These are phyloP conservation scores for Seira ritae DNA, from an alignment of 2,888 invertebrate genomes.

Conservation along the genomic window DNA sequence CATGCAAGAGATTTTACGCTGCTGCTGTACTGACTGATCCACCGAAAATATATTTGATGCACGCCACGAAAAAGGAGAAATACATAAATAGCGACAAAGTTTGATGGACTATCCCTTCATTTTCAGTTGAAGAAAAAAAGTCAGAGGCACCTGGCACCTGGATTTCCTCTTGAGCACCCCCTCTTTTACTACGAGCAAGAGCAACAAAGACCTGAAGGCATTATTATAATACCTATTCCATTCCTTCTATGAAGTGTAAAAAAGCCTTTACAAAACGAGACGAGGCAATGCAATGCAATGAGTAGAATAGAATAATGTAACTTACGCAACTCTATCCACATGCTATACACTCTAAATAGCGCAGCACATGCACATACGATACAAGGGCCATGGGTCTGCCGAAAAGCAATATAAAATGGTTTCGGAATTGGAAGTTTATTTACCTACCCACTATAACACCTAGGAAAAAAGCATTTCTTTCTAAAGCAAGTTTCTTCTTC, in stretches of 20 bases:
- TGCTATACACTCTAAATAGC: neutral
- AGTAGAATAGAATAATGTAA: neutral
- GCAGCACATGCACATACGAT: too few species aligned
- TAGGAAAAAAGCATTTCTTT: too few species aligned
- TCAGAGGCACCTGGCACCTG: constrained; percentile 53
- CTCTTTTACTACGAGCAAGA: constrained; percentile 23
- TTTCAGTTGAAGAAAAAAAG: constrained; percentile 6
- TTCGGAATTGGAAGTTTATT: too few species aligned
- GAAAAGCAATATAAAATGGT: too few species aligned
- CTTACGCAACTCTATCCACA: neutral
- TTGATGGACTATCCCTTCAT: constrained; percentile 34
- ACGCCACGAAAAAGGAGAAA: neutral
- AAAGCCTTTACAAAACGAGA: neutral
- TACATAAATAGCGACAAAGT: constrained; percentile 23
- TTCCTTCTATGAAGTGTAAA: neutral
- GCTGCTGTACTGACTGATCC: neutral
- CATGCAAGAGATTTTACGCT: neutral
- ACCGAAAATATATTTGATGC: neutral
- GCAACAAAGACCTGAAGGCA: neutral
- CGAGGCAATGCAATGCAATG: neutral
- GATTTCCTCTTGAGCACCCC: constrained; percentile 35
- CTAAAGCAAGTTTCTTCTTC: too few species aligned
- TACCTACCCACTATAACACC: too few species aligned
- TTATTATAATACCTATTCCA: too few species aligned
- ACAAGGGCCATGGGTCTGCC: too few species aligned